Base-by-base conservation (phyloP, 2,113 vertebrate species). In the Anas platyrhynchos region DNA sequence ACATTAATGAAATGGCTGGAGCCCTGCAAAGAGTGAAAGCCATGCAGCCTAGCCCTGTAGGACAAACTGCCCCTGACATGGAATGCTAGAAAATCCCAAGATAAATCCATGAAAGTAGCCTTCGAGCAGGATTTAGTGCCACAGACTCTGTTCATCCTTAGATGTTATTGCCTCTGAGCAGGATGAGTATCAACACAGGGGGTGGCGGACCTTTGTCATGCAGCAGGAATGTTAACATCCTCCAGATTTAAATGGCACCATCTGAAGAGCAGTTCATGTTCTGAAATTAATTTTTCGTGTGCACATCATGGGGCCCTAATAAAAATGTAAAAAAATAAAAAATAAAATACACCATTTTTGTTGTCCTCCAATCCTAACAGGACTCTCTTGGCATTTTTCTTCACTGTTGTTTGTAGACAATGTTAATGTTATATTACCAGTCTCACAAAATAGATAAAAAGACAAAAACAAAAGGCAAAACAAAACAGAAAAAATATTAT, bases 201-300 rank as follows among this genome's bases (percentile, higher is more conserved):
- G 84, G 65, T 88, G 87, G 85, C 38, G 4, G 94, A 88, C 66
- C 69, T 93, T 68, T 89, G 89, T 96, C 80, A 94, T 92, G 86
- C 80, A 78, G 34, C 32, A 93, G 89, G 88, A 96, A 96, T 95
- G 93, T 94, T 94, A 84, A 94, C 90, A 74, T 67, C 54, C 89
- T 87, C 86, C 92, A 94, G 94, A 94, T 93, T 91, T 91, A 52
- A 82, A 74, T 23, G 8, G 91, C 81, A 1, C 84, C 92, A 96
- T 97, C 93, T 96, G 92, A 96, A 83, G 87, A 94, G 91, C 65
- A 68, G 84, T 73, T 86, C n/a, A n/a, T 87, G 72, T 86, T 93
- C 93, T 92, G 95, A 96, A 96, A 94, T 92, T 97, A 91, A 94
- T 97, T 96, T 95, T 96, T 96, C 88, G 85, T 95, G 79, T 97